These are phyloP conservation scores for Metopia argyrocephala DNA, from an alignment of 2,888 invertebrate genomes.

Conservation along the genomic window DNA sequence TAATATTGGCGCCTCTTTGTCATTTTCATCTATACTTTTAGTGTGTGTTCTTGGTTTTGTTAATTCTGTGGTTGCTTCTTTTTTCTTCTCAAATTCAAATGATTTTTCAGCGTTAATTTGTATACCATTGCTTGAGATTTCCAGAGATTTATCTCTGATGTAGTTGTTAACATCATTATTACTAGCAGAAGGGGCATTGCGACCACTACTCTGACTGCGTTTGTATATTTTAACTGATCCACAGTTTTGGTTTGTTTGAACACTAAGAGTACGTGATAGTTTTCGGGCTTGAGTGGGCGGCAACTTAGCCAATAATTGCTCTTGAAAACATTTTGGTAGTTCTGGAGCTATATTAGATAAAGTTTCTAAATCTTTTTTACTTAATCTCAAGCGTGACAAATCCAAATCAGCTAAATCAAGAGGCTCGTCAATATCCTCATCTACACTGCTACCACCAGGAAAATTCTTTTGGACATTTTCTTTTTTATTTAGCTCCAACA, in stretches of 20 bases:
- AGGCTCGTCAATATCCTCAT: slow-evolving; percentile 68
- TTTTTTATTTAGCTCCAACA: not conserved
- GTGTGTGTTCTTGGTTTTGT: slow-evolving; percentile 69
- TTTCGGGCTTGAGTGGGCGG: slow-evolving; percentile 85
- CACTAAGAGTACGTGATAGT: slow-evolving; percentile 82
- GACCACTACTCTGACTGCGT: slow-evolving; percentile 79
- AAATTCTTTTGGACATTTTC: not conserved
- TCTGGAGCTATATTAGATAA: slow-evolving; percentile 85
- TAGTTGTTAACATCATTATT: not conserved
- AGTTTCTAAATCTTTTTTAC: slow-evolving; percentile 85
- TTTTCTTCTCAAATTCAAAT: slow-evolving; percentile 1
- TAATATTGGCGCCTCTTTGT: slow-evolving; percentile 71
- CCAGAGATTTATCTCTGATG: slow-evolving; percentile 51
- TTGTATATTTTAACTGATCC: slow-evolving; percentile 71
- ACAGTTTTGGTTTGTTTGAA: slow-evolving; percentile 71
- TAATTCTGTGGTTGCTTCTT: slow-evolving; percentile 54
- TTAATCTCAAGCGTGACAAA: slow-evolving; percentile 84
- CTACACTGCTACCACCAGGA: not conserved
- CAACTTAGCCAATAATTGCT: slow-evolving; percentile 84
- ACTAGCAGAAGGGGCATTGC: slow-evolving; percentile 68
- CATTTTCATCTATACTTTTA: slow-evolving; percentile 73
- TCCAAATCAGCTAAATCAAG: slow-evolving; percentile 83
- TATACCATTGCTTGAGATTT: not conserved
- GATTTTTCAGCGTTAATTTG: not conserved
- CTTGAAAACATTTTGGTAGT: slow-evolving; percentile 85